Base-by-base conservation (phyloP, 2,113 vertebrate genomes). In the Balaeniceps rex region DNA sequence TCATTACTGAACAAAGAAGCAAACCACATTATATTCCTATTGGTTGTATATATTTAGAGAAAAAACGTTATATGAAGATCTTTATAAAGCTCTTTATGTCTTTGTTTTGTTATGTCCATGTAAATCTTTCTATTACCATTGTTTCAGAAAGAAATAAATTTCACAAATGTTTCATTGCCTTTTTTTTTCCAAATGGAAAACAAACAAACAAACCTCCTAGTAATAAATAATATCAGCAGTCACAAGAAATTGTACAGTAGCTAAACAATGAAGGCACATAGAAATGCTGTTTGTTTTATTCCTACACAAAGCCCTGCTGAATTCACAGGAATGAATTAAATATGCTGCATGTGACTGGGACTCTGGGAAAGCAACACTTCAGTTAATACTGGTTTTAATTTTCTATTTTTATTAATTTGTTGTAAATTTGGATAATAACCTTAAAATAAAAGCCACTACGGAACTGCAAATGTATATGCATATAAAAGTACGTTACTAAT, bases 151-250 rank as follows among this genome's bases (percentile, higher is more conserved):
- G 18, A 90, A 96, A 94, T 88, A 94, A 91, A 96, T 95, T 83
- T 90, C 80, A 70, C 69, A 77, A 92, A 66, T 88, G 22, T 91
- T 91, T 97, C 71, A 96, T 61, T 94, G 65, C 65, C 19, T 86
- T 74, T 92, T 95, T 92, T 92, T 96, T 82, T 74, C 42, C 65
- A 88, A 93, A 90, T 92, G 57, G 12, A 92, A 97, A 95, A 54
- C 80, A 96, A 96, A 95, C 88, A 95, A 96, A 92, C 64, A 12
- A 91, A 36, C 64, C 36, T 91, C 57, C 24, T 82, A 84, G 77
- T 90, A 92, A 91, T 94, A 96, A 97, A 94, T 97, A 95, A 95
- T 93, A 93, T 89, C 90, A 92, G 31, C 88, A 89, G 88, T 84
- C 61, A 92, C 57, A 84, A 94, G 77, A 90, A 97, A 82, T 55